Conservation (phyloP, 2,797 vertebrate genomes). For the Remorina albescens region DNA sequence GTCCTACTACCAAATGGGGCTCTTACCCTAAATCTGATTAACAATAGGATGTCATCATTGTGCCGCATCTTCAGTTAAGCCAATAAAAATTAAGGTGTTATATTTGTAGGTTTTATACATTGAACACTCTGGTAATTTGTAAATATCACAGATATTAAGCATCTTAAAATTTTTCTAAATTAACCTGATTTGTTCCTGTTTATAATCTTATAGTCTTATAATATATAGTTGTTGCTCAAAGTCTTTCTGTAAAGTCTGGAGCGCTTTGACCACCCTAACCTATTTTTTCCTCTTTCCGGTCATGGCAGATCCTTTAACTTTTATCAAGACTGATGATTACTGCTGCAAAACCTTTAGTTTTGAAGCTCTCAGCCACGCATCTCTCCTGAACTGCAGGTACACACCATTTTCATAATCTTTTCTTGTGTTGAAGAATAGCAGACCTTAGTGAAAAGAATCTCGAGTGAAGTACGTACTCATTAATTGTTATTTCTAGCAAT, state of each 20-base stretch:
- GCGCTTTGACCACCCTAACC: constrained; percentile 13
- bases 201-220: neutral
- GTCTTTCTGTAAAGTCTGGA: neutral
- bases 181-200: neutral
- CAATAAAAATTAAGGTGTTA: no score
- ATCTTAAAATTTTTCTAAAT: neutral
- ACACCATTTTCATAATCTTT: neutral
- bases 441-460: neutral
- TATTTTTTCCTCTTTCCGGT: constrained; percentile 37
- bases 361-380: constrained; percentile 33
- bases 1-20: no score
- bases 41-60: neutral
- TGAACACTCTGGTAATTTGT: neutral
- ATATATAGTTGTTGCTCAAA: neutral
- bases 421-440: neutral
- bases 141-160: neutral
- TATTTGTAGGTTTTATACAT: no score
- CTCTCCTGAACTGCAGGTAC: constrained; percentile 64
- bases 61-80: rapidly evolving
- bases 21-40: neutral
- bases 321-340: constrained; percentile 42
- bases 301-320: constrained; percentile 59
- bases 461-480: neutral
- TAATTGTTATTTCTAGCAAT: neutral
- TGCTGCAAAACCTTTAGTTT: constrained; percentile 41